Evolutionary conservation across 2,888 invertebrate species (phyloP).

Genomic region (Brachypterus glaber): DNA sequence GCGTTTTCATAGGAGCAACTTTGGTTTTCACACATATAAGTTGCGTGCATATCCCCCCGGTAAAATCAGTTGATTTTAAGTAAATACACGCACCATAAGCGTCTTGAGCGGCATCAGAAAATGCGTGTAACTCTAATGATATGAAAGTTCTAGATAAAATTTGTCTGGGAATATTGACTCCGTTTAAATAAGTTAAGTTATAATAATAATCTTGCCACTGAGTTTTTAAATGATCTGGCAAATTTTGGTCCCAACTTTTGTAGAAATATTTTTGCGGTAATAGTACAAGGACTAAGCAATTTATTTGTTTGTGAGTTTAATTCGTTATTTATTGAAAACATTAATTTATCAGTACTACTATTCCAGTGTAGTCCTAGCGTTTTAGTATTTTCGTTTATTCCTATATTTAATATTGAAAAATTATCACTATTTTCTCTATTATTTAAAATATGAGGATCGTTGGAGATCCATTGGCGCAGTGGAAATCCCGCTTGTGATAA

Average conservation of each 20-base stretch:
- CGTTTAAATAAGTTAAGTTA: constrained; percentile 1
- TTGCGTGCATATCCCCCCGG: too few relatives aligned
- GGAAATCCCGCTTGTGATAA: too few relatives aligned
- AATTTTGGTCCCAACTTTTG: constrained; percentile 13
- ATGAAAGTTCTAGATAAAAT: constrained; percentile 1
- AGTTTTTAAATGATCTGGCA: constrained; percentile 6
- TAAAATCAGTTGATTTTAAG: too few relatives aligned
- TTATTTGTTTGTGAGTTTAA: neutral
- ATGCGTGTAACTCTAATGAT: constrained; percentile 13
- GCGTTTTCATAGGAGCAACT: constrained; percentile 15
- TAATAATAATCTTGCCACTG: constrained; percentile 6
- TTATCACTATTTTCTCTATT: neutral
- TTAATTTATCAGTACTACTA: constrained; percentile 3
- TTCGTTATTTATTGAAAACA: too few relatives aligned
- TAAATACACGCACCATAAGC: constrained; percentile 17
- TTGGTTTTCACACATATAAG: constrained; percentile 15
- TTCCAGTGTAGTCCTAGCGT: constrained; percentile 10
- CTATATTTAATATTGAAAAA: constrained; percentile 3
- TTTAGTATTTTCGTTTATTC: constrained; percentile 4
- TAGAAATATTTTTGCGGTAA: constrained; percentile 13
- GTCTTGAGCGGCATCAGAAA: constrained; percentile 12
- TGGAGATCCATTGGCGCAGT: too few relatives aligned
- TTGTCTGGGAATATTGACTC: constrained; percentile 8
- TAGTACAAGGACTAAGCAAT: constrained; percentile 8
- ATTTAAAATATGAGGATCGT: too few relatives aligned